Conservation (phyloP, 2,888 invertebrate genomes). For the Plutella xylostella region DNA sequence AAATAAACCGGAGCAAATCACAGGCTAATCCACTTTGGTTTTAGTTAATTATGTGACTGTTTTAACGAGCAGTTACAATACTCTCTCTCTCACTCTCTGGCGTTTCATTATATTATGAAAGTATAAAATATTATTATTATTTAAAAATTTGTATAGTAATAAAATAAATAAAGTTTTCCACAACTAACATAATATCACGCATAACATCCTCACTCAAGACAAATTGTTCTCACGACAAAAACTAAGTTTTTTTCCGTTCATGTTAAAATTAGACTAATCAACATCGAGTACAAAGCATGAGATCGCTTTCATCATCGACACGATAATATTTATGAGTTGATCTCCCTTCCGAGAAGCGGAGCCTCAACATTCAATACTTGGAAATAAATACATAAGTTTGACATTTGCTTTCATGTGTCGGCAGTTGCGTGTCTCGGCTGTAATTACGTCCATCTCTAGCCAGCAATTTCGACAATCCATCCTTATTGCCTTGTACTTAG, state of each 20-base stretch:
- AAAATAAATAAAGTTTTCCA: too few relatives aligned
- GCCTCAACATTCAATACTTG: conserved; percentile 65
- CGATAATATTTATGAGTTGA: conserved; percentile 59
- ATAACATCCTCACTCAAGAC: conserved; percentile 44
- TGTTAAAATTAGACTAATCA: conserved; percentile 65
- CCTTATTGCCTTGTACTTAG: conserved; percentile 39
- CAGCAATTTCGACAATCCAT: conserved; percentile 23
- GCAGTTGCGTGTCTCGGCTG: conserved; percentile 56
- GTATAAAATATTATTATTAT: too few relatives aligned
- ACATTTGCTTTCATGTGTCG: conserved; percentile 68
- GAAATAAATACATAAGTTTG: conserved; percentile 71
- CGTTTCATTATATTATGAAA: too few relatives aligned
- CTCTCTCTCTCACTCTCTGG: too few relatives aligned
- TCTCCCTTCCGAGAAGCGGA: conserved; percentile 54
- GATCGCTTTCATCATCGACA: conserved; percentile 71
- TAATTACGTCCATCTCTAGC: conserved; percentile 47
- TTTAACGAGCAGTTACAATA: conserved; percentile 48
- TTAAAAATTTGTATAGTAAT: too few relatives aligned
- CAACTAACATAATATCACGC: too few relatives aligned
- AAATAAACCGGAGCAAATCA: conserved; percentile 58
- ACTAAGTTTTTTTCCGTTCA: conserved; percentile 34
- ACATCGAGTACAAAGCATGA: conserved; percentile 62
- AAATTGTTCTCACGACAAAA: conserved; percentile 50
- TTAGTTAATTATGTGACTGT: conserved; percentile 62
- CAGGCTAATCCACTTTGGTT: conserved; percentile 46